Conservation (phyloP, 2,888 invertebrate genomes). For the Stenurella melanura region DNA sequence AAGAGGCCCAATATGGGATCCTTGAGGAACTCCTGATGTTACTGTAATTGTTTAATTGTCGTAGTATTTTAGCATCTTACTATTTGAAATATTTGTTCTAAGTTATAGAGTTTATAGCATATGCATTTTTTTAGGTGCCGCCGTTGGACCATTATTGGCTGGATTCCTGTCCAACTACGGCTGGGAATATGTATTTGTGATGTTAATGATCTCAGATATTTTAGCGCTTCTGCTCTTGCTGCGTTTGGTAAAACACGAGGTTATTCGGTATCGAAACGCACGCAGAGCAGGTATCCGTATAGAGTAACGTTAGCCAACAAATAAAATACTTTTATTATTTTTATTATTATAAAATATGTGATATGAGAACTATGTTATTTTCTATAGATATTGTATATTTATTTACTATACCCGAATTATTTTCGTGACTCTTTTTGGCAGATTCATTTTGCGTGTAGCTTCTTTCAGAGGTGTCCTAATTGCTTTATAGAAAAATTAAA, state of each 20-base stretch:
- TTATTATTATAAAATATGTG: slow-evolving; percentile 10
- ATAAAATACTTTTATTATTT: background rate
- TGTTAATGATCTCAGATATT: slow-evolving; percentile 89
- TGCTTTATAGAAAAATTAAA: background rate
- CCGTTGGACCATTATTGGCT: slow-evolving; percentile 92
- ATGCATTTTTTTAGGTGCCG: slow-evolving; percentile 81
- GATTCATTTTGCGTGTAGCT: background rate
- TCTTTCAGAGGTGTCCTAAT: background rate
- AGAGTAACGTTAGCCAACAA: slow-evolving; percentile 46
- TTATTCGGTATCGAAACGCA: slow-evolving; percentile 60
- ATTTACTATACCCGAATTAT: background rate
- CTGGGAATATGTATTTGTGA: slow-evolving; percentile 92
- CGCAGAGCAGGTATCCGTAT: slow-evolving; percentile 52
- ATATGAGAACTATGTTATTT: slow-evolving; percentile 28
- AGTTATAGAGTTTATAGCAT: too few species aligned
- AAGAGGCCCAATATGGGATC: too few species aligned
- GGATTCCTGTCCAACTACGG: slow-evolving; percentile 85
- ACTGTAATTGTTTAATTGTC: too few species aligned
- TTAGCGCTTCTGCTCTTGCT: slow-evolving; percentile 83
- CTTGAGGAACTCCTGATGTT: too few species aligned
- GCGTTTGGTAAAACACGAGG: slow-evolving; percentile 75
- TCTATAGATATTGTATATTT: background rate
- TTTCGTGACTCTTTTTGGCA: background rate
- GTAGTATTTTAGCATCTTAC: too few species aligned
- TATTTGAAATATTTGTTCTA: too few species aligned